Evolutionary conservation across 2,113 vertebrate species (phyloP), one percentile per base, ranked within the genome.

Genomic region (Promerops cafer): DNA sequence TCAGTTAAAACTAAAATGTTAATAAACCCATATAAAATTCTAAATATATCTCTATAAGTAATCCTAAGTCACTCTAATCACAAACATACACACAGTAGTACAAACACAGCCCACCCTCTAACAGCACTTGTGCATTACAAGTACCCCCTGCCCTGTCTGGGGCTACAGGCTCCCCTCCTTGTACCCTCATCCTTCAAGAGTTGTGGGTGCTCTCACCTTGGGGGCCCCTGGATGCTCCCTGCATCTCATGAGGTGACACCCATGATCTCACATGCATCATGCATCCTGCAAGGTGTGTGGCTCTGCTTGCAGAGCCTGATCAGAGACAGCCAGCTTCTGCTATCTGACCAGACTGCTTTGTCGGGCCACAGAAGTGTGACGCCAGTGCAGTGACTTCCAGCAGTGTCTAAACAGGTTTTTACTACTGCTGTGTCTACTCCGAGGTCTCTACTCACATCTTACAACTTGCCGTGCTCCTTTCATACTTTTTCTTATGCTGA

Each of bases 201-300:
- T 1, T 68, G 28, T 47, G 23, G 7, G 13, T 72, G 27, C 6
- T 57, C 13, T 44, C n/a, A 44, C 15, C 5, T 15, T 37, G 10
- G 59, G 39, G 17, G 12, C 23, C 3, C 7, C 1, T 2, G 54
- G 50, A 9, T 64, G 18, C 31, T 65, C 35, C 18, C 52, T n/a
- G 16, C 22, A 69, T 9, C 26, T 31, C 14, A 2, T 49, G 35
- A 40, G 16, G 12, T 22, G 37, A 5, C 17, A 64, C 10, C 15
- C 35, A 42, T 0, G 0, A 79, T 45, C 7, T 59, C 24, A n/a
- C 0, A 1, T 8, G 10, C 5, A 10, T 31, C 0, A 1, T 8
- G 10, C 5, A 10, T 31, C 47, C 42, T 30, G 16, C 0, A 1
- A 47, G 10, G 14, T 35, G 24, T 31, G 21, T 16, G 16, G 20